Evolutionary conservation across 2,888 invertebrate species (phyloP).

Genomic region (Athalia circularis): DNA sequence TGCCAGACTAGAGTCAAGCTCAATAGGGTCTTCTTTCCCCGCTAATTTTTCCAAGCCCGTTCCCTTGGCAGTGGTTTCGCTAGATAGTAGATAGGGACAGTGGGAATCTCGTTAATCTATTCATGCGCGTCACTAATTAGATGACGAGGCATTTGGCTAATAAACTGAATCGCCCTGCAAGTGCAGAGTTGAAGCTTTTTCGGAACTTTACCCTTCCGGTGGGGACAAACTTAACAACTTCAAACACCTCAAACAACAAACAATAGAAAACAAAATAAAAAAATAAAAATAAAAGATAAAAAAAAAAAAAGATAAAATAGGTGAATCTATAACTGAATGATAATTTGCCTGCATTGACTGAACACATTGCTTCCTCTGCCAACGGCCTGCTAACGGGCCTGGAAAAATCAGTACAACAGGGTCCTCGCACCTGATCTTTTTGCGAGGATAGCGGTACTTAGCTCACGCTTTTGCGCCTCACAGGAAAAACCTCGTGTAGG

Average conservation of each 20-base stretch:
- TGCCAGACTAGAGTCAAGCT: constrained; percentile 82
- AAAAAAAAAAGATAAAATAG: neutral
- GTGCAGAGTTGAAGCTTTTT: too few species aligned
- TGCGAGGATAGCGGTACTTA: constrained; percentile 1
- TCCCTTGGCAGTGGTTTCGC: constrained; percentile 82
- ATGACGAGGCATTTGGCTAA: constrained; percentile 34
- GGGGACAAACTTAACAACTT: too few species aligned
- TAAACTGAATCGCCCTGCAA: neutral
- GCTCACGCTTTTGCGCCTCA: neutral
- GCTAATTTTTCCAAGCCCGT: constrained; percentile 82
- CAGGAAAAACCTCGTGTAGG: constrained; percentile 49
- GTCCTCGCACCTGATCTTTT: neutral
- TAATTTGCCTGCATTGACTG: too few species aligned
- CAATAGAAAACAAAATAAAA: too few species aligned
- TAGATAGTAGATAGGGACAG: constrained; percentile 78
- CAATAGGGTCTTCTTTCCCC: constrained; percentile 84
- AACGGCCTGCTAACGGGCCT: constrained; percentile 16
- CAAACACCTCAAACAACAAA: too few species aligned
- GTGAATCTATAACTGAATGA: too few species aligned
- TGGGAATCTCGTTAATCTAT: constrained; percentile 76
- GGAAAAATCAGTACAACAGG: constrained; percentile 46
- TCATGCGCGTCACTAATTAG: constrained; percentile 55
- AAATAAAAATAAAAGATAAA: neutral
- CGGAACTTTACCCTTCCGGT: too few species aligned
- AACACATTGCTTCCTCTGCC: constrained; percentile 66